Conservation (phyloP, 2,113 vertebrate genomes). For the Dicerorhinus sumatrensis region DNA sequence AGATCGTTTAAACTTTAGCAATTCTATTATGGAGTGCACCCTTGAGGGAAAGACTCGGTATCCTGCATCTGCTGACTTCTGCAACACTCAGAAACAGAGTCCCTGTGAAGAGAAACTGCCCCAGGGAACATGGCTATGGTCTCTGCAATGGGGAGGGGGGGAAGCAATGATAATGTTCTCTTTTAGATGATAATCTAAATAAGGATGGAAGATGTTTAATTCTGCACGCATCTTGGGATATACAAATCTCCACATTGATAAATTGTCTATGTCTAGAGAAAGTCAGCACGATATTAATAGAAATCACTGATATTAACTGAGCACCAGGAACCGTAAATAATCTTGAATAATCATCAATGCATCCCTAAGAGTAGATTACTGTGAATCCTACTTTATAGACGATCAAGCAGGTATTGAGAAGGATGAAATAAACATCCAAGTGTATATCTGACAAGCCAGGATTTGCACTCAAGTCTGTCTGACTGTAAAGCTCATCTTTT, state of each 20-base stretch:
- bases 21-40: background rate
- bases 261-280: background rate
- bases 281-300: background rate
- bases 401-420: background rate
- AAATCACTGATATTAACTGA: background rate
- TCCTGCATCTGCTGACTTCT: background rate
- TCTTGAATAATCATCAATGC: background rate
- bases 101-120: background rate
- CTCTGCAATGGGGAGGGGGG: background rate
- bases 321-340: background rate
- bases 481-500: background rate
- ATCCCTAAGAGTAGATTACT: background rate
- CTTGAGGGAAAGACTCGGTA: background rate
- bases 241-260: background rate
- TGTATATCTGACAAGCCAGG: background rate
- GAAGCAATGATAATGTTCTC: background rate
- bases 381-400: background rate
- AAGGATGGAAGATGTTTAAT: background rate
- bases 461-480: background rate
- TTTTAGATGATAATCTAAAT: background rate
- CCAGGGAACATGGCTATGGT: background rate
- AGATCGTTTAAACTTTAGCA: constrained; percentile 12
- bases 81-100: background rate
- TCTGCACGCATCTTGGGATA: background rate
- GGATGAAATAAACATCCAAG: background rate